Evolutionary conservation across 2,888 invertebrate species (phyloP), one percentile per base, ranked within the genome.

Genomic region (Aleiodes leptofemur): DNA sequence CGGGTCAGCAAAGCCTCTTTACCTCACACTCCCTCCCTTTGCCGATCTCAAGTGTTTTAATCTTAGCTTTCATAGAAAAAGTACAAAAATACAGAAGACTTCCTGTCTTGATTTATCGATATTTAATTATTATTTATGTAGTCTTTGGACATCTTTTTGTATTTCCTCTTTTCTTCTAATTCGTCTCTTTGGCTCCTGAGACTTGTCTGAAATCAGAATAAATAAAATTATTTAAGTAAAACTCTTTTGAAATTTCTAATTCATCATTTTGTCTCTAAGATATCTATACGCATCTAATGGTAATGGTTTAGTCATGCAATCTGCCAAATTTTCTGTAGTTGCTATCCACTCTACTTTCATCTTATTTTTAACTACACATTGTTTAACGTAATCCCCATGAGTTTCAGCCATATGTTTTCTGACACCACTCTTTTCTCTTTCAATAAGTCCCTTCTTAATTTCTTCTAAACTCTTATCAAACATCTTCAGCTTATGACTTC

Each of bases 361-460:
- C 48, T 72, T 74, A 38, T 72, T 74, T 51, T 77, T 61, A 13
- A 72, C 64, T 16, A 76, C 73, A 43, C 73, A 76, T 56, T 76
- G 76, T 56, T 76, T 76, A 48, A 70, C 53, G 16, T 61, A 76
- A 14, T 76, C 76, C 43, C 72, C 76, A 57, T 76, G 76, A 5
- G 72, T 29, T 59, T 72, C 69, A 59, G 76, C 68, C 73, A 76
- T 76, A 68, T 55, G 72, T 77, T 77, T 77, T 64, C 74, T 74
- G 53, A 51, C 48, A 57, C 61, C 70, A 9, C n/a, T 77, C 51
- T 69, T 56, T 61, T 77, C 77, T 77, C 77, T 74, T 53, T 53
- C 59, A 53, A 29, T 34, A 9, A 74, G 50, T 13, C 59, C 53
- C 55, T 23, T 71, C n/a, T 74, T 51, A 9, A 77, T 77, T 29